These are phyloP conservation scores for Eulemur rufifrons DNA, from an alignment of 2,113 vertebrate species.

Conservation along the genomic window DNA sequence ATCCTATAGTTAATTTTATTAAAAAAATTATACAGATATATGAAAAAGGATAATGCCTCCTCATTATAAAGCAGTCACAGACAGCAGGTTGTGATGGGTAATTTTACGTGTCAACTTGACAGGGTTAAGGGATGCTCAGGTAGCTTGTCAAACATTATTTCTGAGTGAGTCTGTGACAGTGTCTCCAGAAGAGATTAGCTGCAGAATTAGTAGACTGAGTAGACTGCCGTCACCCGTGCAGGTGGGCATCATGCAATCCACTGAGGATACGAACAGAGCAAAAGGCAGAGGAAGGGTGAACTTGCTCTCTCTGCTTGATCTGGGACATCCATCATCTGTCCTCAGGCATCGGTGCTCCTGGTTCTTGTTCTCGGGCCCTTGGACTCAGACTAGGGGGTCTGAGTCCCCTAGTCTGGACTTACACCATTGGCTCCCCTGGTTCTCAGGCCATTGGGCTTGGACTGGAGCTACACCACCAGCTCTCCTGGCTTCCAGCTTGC, in stretches of 20 bases:
- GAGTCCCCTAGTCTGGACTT: neutral
- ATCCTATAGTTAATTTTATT: neutral
- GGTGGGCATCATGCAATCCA: neutral
- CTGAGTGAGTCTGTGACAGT: neutral
- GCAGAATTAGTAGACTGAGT: neutral
- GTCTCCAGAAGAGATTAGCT: neutral
- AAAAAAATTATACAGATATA: neutral
- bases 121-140: neutral
- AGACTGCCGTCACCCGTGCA: too few relatives aligned
- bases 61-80: neutral
- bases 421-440: neutral
- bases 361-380: neutral
- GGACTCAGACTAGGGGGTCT: neutral
- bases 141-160: neutral
- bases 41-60: neutral
- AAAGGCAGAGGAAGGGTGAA: neutral
- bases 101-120: neutral
- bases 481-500: neutral
- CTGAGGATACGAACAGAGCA: too few relatives aligned
- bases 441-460: neutral
- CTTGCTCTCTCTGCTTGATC: too few relatives aligned
- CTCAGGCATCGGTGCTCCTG: neutral
- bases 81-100: neutral
- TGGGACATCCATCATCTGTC: too few relatives aligned
- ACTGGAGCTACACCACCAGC: too few relatives aligned